Evolutionary conservation across 2,888 invertebrate species (phyloP).

Genomic region (Drosophila niveifrons): DNA sequence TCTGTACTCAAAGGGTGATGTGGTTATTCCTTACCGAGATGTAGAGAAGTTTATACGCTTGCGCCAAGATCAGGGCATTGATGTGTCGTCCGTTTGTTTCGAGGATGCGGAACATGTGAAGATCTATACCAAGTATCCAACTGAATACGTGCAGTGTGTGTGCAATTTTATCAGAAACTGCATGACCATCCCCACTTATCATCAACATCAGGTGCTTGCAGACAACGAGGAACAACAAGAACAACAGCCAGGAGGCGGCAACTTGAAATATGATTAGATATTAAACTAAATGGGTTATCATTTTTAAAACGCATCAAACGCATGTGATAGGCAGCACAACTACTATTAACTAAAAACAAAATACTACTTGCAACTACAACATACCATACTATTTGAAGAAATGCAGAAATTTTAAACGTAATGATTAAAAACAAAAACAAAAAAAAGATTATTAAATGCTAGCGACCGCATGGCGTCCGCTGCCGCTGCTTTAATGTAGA

Average conservation of each 20-base stretch:
- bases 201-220: constrained; percentile 35
- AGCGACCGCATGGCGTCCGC: constrained; percentile 52
- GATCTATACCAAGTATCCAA: constrained; percentile 88
- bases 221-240: constrained; percentile 27
- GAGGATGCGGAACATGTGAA: constrained; percentile 91
- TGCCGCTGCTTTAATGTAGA: constrained; percentile 70
- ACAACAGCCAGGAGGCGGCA: constrained; percentile 13
- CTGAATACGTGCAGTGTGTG: constrained; percentile 88
- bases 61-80: constrained; percentile 87
- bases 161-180: constrained; percentile 88
- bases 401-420: constrained; percentile 40
- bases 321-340: constrained; percentile 71
- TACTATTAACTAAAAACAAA: constrained; percentile 33
- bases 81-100: constrained; percentile 88
- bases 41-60: constrained; percentile 89
- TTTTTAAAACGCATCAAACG: constrained; percentile 49
- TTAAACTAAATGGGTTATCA: constrained; percentile 3
- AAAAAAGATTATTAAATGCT: constrained; percentile 33
- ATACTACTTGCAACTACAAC: constrained; percentile 9
- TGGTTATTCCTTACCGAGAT: constrained; percentile 89
- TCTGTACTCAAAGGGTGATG: constrained; percentile 90
- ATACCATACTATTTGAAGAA: constrained; percentile 31
- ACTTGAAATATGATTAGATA: constrained; percentile 61
- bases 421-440: constrained; percentile 30
- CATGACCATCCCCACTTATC: constrained; percentile 79